These are phyloP conservation scores for Subacronicta megacephala DNA, from an alignment of 2,888 invertebrate genomes.

Conservation along the genomic window DNA sequence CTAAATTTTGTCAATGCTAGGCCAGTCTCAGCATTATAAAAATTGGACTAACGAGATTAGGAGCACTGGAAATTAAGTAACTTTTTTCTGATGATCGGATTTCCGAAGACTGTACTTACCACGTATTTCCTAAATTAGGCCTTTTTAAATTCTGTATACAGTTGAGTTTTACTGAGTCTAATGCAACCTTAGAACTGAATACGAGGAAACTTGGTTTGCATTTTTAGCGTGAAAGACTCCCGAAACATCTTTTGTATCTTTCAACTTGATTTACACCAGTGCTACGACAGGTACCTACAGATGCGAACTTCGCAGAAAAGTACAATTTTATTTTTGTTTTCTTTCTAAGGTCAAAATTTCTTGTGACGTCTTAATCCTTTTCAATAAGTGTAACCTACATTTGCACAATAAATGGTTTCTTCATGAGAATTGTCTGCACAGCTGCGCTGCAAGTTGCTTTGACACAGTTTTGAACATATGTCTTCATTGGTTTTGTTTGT, in stretches of 20 bases:
- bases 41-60: not conserved
- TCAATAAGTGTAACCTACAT: constrained; percentile 55
- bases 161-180: too few relatives aligned
- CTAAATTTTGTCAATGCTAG: constrained; percentile 2
- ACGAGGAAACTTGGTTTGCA: too few relatives aligned
- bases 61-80: not conserved
- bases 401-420: constrained; percentile 43
- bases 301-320: too few relatives aligned
- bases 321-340: not conserved
- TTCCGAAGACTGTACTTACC: too few relatives aligned
- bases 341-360: constrained; percentile 21
- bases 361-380: constrained; percentile 35
- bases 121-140: too few relatives aligned
- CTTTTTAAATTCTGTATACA: too few relatives aligned
- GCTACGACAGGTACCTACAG: not conserved
- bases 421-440: constrained; percentile 61
- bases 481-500: constrained; percentile 52
- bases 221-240: too few relatives aligned
- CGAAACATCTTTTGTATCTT: too few relatives aligned
- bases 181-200: too few relatives aligned
- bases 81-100: too few relatives aligned
- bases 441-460: constrained; percentile 61
- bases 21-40: too few relatives aligned
- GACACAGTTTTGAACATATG: constrained; percentile 66
- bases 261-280: not conserved